These are phyloP conservation scores for Anastatus disparis DNA, from an alignment of 1,140 invertebrate genomes.

Conservation along the genomic window DNA sequence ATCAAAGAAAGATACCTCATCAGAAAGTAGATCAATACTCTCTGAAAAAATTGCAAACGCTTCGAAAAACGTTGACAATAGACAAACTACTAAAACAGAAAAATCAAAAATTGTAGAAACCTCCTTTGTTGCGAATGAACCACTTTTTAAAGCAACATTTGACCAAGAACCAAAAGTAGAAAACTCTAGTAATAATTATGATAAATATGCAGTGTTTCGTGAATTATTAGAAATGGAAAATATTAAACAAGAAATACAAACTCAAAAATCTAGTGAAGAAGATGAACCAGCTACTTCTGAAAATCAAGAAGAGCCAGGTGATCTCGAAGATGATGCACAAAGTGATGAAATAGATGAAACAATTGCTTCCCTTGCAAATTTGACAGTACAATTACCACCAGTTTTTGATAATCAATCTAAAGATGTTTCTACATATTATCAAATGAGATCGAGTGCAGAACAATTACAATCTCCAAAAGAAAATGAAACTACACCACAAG, in stretches of 20 bases:
- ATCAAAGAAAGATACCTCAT: slow-evolving; percentile 47
- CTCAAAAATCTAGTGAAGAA: slow-evolving; percentile 58
- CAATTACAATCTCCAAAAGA: slow-evolving; percentile 32
- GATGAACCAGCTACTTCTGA: slow-evolving; percentile 38
- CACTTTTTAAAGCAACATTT: slow-evolving; percentile 71
- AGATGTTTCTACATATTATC: slow-evolving; percentile 33
- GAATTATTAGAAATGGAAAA: slow-evolving; percentile 81
- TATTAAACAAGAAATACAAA: slow-evolving; percentile 58
- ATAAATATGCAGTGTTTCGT: slow-evolving; percentile 86
- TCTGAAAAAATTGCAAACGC: slow-evolving; percentile 52
- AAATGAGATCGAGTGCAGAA: slow-evolving; percentile 36
- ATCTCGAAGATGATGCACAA: slow-evolving; percentile 48
- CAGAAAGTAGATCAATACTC: not conserved
- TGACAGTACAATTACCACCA: slow-evolving; percentile 56
- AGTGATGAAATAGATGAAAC: slow-evolving; percentile 48
- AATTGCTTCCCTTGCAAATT: slow-evolving; percentile 49
- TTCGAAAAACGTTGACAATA: slow-evolving; percentile 20
- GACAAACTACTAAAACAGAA: not conserved
- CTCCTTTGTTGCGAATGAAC: slow-evolving; percentile 44
- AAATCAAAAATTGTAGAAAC: slow-evolving; percentile 39
- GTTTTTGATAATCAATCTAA: slow-evolving; percentile 43
- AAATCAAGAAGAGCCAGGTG: slow-evolving; percentile 53
- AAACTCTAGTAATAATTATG: slow-evolving; percentile 66
- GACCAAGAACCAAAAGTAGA: slow-evolving; percentile 57
- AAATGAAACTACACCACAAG: not conserved